Evolutionary conservation across 1,140 invertebrate genomes (phyloP).

Genomic region (Lordiphosa collinella): DNA sequence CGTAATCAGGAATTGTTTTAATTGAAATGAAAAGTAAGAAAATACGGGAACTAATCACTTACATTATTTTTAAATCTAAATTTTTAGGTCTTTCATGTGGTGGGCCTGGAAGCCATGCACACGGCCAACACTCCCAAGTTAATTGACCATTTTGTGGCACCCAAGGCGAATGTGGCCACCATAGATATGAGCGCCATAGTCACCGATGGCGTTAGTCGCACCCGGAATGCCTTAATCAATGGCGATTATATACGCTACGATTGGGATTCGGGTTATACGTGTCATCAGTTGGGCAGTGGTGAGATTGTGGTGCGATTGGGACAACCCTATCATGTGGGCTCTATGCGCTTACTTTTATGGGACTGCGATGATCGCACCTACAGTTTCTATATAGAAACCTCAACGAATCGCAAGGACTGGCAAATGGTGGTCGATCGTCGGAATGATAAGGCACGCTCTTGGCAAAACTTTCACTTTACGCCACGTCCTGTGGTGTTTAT

Average conservation of each 20-base stretch:
- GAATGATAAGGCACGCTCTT: slow-evolving; percentile 83
- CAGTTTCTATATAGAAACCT: slow-evolving; percentile 97
- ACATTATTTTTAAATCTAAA: too few species aligned
- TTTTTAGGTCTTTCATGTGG: slow-evolving; percentile 92
- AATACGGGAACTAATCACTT: too few species aligned
- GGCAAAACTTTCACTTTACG: slow-evolving; percentile 93
- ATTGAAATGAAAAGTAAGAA: too few species aligned
- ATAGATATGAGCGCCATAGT: slow-evolving; percentile 93
- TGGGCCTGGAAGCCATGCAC: slow-evolving; percentile 94
- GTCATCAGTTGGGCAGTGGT: slow-evolving; percentile 98
- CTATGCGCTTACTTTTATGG: slow-evolving; percentile 96
- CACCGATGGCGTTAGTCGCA: slow-evolving; percentile 95
- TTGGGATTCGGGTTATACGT: slow-evolving; percentile 98
- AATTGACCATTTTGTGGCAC: slow-evolving; percentile 89
- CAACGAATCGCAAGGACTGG: slow-evolving; percentile 95
- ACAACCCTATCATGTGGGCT: slow-evolving; percentile 96
- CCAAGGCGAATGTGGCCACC: slow-evolving; percentile 95
- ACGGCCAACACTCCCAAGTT: slow-evolving; percentile 88
- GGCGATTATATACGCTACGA: slow-evolving; percentile 97
- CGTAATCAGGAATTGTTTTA: too few species aligned
- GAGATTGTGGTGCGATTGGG: slow-evolving; percentile 96
- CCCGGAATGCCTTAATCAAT: slow-evolving; percentile 96
- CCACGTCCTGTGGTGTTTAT: slow-evolving; percentile 95
- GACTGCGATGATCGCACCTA: slow-evolving; percentile 98
- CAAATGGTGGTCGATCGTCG: slow-evolving; percentile 88